A percentile compares a stretch with the other conserved stretches of the same genome.
phyloP scores from a whole-genome alignment of 1,140 invertebrate genomes.

The Cotesia glomerata region DNA sequence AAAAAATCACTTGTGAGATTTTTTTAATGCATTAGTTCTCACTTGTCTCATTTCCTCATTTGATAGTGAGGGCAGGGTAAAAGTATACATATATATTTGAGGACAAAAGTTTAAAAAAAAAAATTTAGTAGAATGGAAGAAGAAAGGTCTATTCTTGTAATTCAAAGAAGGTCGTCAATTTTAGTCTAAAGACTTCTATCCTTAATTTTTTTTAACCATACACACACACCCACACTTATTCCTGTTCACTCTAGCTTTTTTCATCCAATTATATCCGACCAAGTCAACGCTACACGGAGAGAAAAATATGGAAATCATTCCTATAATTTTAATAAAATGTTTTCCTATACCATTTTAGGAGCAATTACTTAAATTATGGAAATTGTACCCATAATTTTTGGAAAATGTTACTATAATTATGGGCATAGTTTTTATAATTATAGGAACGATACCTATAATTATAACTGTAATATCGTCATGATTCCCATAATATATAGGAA shows the following conservation, averaged over 20 bases:
- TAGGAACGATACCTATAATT: too few species aligned
- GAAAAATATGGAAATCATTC: too few species aligned
- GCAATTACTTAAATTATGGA: too few species aligned
- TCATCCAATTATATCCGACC: slow-evolving; percentile 1
- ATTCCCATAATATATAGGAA: too few species aligned
- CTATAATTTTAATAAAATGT: too few species aligned
- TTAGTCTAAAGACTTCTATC: neutral
- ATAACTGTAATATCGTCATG: too few species aligned
- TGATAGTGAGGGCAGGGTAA: neutral
- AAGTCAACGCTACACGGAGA: neutral
- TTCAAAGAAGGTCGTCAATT: neutral
- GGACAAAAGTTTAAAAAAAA: neutral
- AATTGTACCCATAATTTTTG: too few species aligned
- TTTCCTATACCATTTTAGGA: too few species aligned
- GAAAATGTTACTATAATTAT: too few species aligned
- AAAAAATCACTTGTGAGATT: neutral
- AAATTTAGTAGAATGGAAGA: neutral
- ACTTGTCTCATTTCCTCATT: too few species aligned
- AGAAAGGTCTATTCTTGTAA: neutral
- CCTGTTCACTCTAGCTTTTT: neutral
- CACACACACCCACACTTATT: too few species aligned
- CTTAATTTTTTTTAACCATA: neutral
- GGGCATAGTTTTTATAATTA: too few species aligned
- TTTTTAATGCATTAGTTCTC: neutral
- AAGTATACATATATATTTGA: neutral